A percentile compares a stretch with the other conserved stretches of the same genome.
phyloP scores from a whole-genome alignment of 2,797 vertebrate species.

The Amphiprion clarkii region DNA sequence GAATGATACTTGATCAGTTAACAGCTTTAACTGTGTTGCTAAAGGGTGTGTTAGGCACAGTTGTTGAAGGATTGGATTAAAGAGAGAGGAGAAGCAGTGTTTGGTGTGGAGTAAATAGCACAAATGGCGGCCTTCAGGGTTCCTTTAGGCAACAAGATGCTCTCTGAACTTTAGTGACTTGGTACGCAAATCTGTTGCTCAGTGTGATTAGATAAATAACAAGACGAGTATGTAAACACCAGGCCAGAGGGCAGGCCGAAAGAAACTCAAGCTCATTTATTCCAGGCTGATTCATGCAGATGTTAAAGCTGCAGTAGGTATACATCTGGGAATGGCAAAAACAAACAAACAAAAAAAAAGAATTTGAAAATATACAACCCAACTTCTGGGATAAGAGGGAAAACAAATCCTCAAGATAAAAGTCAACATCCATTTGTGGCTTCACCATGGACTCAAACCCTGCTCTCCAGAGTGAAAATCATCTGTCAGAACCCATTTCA shows the following conservation, averaged over 20 bases:
- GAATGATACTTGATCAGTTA: not conserved
- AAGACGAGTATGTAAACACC: constrained; percentile 25
- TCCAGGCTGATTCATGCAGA: constrained; percentile 1
- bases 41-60: constrained; percentile 11
- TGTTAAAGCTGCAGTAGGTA: not conserved
- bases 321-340: too few species aligned
- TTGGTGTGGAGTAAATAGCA: not conserved
- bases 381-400: too few species aligned
- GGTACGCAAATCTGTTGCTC: constrained; percentile 22
- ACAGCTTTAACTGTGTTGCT: constrained; percentile 19
- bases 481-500: too few species aligned
- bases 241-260: constrained; percentile 35
- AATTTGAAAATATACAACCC: too few species aligned
- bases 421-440: too few species aligned
- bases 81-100: constrained; percentile 1
- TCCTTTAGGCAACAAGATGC: constrained; percentile 40
- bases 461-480: too few species aligned
- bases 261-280: constrained; percentile 27
- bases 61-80: not conserved
- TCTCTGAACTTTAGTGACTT: constrained; percentile 15
- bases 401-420: too few species aligned
- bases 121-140: constrained; percentile 11
- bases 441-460: not conserved
- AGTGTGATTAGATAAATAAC: constrained; percentile 5
- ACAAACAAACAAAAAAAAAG: too few species aligned